Evolutionary conservation across 2,113 vertebrate species (phyloP).

Genomic region (Pipra filicauda): DNA sequence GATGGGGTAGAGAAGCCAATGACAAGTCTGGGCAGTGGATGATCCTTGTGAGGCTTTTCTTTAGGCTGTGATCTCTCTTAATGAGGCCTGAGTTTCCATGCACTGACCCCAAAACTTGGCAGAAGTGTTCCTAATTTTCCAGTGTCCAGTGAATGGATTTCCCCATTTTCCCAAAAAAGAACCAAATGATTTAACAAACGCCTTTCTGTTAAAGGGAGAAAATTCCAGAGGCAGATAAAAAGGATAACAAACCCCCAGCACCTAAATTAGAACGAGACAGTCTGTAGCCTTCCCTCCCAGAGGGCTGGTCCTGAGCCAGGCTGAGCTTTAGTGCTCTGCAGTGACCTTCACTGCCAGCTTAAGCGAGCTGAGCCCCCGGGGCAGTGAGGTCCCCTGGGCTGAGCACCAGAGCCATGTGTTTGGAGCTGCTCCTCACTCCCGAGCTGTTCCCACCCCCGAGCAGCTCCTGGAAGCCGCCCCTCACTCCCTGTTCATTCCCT

Average conservation of each 20-base stretch:
- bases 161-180: background rate
- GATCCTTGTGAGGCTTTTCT: background rate
- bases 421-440: background rate
- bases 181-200: background rate
- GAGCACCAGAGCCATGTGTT: rapidly evolving
- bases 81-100: background rate
- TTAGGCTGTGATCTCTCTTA: background rate
- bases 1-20: background rate
- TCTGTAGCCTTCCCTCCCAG: background rate
- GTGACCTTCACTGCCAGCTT: background rate
- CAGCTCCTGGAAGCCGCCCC: background rate
- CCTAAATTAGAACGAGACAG: background rate
- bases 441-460: background rate
- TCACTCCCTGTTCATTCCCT: background rate
- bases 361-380: background rate
- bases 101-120: background rate
- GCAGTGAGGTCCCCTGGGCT: rapidly evolving
- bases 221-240: background rate
- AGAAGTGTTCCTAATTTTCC: background rate
- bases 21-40: background rate
- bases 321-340: background rate
- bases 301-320: background rate
- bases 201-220: background rate
- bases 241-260: background rate
- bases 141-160: background rate